Base-by-base conservation (phyloP, 1,140 invertebrate genomes). In the Tetragnatha versicolor region DNA sequence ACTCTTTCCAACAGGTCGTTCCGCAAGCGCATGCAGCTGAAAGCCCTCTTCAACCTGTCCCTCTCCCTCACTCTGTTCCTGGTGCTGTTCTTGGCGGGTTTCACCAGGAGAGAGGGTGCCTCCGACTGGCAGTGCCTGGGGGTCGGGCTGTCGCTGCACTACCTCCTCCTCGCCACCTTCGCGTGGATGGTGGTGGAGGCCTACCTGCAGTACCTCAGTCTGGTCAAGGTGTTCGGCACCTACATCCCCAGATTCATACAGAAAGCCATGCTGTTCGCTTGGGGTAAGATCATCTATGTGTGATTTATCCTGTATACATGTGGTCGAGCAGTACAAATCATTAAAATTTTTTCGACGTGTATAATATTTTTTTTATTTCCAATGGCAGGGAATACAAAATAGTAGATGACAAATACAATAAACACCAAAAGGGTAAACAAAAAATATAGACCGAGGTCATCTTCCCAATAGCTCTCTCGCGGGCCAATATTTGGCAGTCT, bases 111-210 rank as follows among this genome's bases (percentile, higher is more conserved):
- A 31, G 33, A 39, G 4, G 42, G 42, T 47, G 42, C 20, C 42
- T 47, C 12, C 12, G 17, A 27, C 6, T 2, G 22, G 10, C 37
- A 82, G 1, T 87, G 86, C 81, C 60, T 85, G 14, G 45, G 73
- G 6, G 84, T 87, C 22, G 85, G 87, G 9, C 83, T 85, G 3
- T 72, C 86, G 12, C 82, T 88, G 2, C 87, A 88, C 68, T 88
- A 87, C 80, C 85, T 88, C 51, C 84, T 88, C 27, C 79, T 88
- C 14, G 85, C 84, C 0, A 85, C 86, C 0, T 88, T 88, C 73
- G 82, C 85, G 51, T 88, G 87, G 87, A 88, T 88, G 87, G 81
- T 87, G 39, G 85, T 88, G 27, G 86, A 87, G 81, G 87, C 85
- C 0, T 83, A 87, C 22, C 79, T 87, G 27, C 87, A 87, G 80